phyloP scores from a whole-genome alignment of 2,797 vertebrate species.

The Loriculus beryllinus region DNA sequence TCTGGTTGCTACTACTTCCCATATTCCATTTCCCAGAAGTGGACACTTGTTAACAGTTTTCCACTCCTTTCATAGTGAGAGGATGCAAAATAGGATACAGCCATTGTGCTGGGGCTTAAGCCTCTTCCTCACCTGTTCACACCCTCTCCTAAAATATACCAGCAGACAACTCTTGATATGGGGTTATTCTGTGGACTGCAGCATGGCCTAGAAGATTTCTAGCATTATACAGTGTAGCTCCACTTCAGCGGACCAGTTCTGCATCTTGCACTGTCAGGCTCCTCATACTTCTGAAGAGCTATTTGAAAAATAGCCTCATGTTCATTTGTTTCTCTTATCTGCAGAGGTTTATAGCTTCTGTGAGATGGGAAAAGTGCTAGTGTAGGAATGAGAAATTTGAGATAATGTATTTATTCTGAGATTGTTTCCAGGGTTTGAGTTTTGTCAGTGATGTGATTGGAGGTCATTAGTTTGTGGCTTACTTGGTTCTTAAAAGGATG shows the following conservation, averaged over 20 bases:
- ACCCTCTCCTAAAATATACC: neutral
- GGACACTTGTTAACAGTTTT: neutral
- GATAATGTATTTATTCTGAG: neutral
- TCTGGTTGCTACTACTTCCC: neutral
- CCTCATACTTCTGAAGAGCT: neutral
- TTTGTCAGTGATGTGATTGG: neutral
- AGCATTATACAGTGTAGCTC: neutral
- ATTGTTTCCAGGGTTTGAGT: neutral
- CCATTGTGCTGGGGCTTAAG: neutral
- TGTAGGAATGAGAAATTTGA: neutral
- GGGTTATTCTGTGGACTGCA: neutral
- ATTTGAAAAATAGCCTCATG: neutral
- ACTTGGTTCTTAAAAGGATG: neutral
- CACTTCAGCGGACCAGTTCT: neutral
- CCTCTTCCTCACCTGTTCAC: neutral
- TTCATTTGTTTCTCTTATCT: neutral
- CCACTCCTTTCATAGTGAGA: neutral
- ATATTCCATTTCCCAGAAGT: neutral
- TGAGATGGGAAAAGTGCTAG: neutral
- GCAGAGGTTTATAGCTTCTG: neutral
- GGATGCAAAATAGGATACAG: neutral
- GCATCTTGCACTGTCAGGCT: neutral
- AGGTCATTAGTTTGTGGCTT: neutral
- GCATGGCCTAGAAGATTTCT: neutral
- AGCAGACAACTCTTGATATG: fast-evolving